Base-by-base conservation (phyloP, 2,797 vertebrate species). In the Heliangelus exortis region DNA sequence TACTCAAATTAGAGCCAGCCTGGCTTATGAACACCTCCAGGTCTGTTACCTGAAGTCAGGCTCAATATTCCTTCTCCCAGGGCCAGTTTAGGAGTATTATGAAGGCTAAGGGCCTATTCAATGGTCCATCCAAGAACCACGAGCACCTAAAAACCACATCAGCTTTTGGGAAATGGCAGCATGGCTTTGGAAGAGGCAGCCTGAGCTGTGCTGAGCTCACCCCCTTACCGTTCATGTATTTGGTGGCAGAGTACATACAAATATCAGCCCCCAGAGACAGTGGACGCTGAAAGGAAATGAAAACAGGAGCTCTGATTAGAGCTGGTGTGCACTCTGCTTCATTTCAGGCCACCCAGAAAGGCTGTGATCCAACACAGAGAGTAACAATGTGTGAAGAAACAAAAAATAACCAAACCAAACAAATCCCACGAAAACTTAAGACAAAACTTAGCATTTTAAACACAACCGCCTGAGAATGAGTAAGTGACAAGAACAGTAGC, bases 171-270 rank as follows among this genome's bases (percentile, higher is more conserved):
- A 72, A 53, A 9, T 26, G 63, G 7, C 53, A 75, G 79, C 36
- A 45, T 11, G 34, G 22, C 51, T 61, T 48, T 51, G 29, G 21
- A 76, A 34, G 14, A 85, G 73, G 15, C 55, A 84, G 29, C 33
- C 51, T 18, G 77, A 71, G 61, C 4, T 23, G 7, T 11, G 59
- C 4, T 41, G 36, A 72, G 18, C 36, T 21, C 4, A 2, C 12
- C 26, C 31, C 57, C 97, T 98, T 98, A 99, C 98, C 99, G 2
- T 99, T 99, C 97, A 99, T 99, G 93, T 99, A 99, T 84, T 99
- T 99, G 88, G 99, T 99, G 63, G 99, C 99, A 54, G 99, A 99
- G 92, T 98, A 98, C 98, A 99, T 98, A 90, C 98, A 99, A 80
- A 99, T 98, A 92, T 99, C 99, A 34, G 99, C 99, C 95, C 99